Percentiles rank a stretch among this genome's conserved stretches.
Conservation (phyloP, 2,113 vertebrate species). For the Pseudolaguvia tuberculata region DNA sequence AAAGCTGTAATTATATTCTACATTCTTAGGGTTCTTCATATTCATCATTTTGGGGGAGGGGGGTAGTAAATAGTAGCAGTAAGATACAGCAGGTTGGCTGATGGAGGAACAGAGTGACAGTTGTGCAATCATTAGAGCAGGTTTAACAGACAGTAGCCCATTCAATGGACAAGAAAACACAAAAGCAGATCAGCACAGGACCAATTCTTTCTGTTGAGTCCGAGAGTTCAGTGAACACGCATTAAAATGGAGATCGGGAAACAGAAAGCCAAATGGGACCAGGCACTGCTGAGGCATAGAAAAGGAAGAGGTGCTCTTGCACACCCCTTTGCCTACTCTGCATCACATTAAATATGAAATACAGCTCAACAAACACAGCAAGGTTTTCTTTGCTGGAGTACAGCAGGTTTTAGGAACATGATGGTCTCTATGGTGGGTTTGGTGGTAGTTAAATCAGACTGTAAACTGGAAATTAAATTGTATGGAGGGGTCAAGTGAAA, state of each 20-base stretch:
- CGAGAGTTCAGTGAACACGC: constrained; percentile 26
- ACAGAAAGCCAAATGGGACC: constrained; percentile 40
- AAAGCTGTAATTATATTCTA: neutral
- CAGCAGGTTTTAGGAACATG: neutral
- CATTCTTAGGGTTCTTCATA: too few relatives aligned
- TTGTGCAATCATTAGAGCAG: neutral
- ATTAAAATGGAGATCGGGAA: constrained; percentile 44
- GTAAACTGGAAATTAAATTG: neutral
- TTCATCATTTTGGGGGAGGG: too few relatives aligned
- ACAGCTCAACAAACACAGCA: neutral
- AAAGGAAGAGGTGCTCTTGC: constrained; percentile 23
- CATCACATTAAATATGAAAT: constrained; percentile 45
- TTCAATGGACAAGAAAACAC: constrained; percentile 19
- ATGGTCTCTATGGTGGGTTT: neutral
- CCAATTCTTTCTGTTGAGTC: neutral
- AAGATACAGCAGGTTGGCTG: neutral
- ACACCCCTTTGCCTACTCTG: constrained; percentile 12
- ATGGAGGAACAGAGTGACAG: neutral
- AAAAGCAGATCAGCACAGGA: neutral
- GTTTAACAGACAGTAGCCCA: neutral
- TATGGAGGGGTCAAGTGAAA: neutral
- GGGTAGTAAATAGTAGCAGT: neutral
- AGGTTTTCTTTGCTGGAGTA: neutral
- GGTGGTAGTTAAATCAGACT: neutral
- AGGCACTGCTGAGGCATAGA: constrained; percentile 21